phyloP scores from a whole-genome alignment of 37 sponge, comb jelly and placozoan genomes.

The Diacarnus erythraeanus region DNA sequence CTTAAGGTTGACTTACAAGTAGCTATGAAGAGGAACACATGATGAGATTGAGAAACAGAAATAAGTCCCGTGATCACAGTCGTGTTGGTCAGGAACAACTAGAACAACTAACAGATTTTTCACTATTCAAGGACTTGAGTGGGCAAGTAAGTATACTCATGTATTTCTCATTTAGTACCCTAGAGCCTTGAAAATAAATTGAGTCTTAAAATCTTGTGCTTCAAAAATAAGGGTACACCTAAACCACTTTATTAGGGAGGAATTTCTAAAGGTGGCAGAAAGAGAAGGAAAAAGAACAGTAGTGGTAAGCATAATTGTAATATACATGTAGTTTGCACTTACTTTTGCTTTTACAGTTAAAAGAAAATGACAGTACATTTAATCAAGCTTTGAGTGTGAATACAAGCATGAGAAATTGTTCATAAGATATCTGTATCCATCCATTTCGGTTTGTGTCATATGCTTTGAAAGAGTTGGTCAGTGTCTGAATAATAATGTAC shows the following conservation, averaged over 20 bases:
- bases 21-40: conserved; percentile 87
- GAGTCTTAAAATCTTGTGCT: no score
- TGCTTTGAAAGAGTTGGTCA: conserved; percentile 91
- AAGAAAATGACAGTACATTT: no score
- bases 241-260: neutral
- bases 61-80: conserved; percentile 13
- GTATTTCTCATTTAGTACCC: neutral
- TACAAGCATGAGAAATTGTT: conserved; percentile 94
- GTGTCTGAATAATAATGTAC: conserved; percentile 55
- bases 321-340: no score
- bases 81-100: conserved; percentile 10
- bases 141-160: neutral
- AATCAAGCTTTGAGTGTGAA: conserved; percentile 78
- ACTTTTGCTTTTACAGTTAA: no score
- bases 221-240: no score
- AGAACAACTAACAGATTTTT: conserved; percentile 62
- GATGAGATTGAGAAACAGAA: conserved; percentile 45
- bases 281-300: neutral
- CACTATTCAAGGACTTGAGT: conserved; percentile 22
- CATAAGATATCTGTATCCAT: conserved; percentile 95
- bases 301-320: no score
- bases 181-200: no score
- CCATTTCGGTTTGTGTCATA: conserved; percentile 94
- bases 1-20: neutral
- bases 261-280: neutral